Evolutionary conservation across 2,797 vertebrate species (phyloP), one percentile per base, ranked within the genome.

Genomic region (Urophycis tenuis): DNA sequence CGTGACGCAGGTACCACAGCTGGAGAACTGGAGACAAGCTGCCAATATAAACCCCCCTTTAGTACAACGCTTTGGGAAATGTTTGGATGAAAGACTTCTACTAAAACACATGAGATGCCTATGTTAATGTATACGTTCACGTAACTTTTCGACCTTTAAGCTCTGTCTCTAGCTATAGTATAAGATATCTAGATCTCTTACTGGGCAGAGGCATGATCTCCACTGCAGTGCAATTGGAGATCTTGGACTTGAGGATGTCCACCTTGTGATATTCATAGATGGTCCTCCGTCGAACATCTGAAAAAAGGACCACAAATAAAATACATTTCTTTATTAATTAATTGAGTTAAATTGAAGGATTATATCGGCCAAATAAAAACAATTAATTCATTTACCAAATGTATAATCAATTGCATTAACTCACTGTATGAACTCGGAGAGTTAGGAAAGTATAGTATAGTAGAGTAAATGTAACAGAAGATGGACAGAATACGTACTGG

Each of bases 211-310:
- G 96, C 60, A 95, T 89, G 90, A 99, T 95, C 91, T 97, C 96
- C 5, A 98, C 94, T 36, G 94, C 94, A 71, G 95, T 95, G 72
- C 87, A 90, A 80, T 90, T 96, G 75, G 93, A 94, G 80, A 99
- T 95, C 91, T 94, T 95, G 77, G 95, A 95, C 91, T 96, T 97
- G 36, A 94, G 92, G 79, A 99, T 92, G 82, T 97, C 93, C 71
- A 98, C 95, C 81, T 95, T 94, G 87, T 99, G 96, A 84, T 99
- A 99, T 84, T 99, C 97, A 79, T 96, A 99, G 87, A 99, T 95
- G 74, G 96, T 99, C 93, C 95, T 96, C 89, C 96, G 93, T 53
- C 95, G 94, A 79, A 97, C 94, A 90, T 98, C 96, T 98, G 83
- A 29, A 70, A 60, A 60, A 60, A 25, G 8, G 25, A 53, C 1